Base-by-base conservation (phyloP, 23 tunicate species). In the Pegea sp. region DNA sequence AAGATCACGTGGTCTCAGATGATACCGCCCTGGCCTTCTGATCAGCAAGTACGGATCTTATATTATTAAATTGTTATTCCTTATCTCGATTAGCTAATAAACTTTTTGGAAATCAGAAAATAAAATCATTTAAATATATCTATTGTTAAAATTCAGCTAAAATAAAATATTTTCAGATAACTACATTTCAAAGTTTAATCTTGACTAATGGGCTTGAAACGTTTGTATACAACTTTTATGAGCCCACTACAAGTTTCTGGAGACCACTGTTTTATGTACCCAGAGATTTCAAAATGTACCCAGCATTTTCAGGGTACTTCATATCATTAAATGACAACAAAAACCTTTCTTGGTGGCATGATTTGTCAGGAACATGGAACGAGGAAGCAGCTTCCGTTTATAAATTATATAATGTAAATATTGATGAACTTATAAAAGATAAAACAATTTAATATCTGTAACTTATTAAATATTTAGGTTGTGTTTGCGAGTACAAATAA, bases 221-320 rank as follows among this genome's bases (percentile, higher is more conserved):
- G 22, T 61, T 34, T 62, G 63, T 81, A 44, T 31, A 59, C 29
- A 72, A 66, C 57, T 23, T 72, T 2, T 81, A 81, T 69, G 81
- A 72, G 42, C 76, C 72, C 44, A 62, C 63, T 1, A 57, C 48
- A 5, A 72, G 66, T 80, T 61, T 75, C 44, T 81, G 93, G 93
- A 44, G 64, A 50, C 93, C 93, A 2, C 81, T 81, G 31, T 81
- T 33, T 43, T 48, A 81, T 48, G 69, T 72, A 28, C 80, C 93
- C 13, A 2, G 7, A 18, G 93, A 81, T 31, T 34, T 72, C 5
- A 34, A 50, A 1, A 24, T 28, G 4, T 81, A 81, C 44, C 80
- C 66, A 42, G 93, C 80, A 1, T 30, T 54, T 20, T 24, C 64
- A 42, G 93, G 93, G 3, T 61, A 60, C 43, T 6, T 72, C 62